Base-by-base conservation (phyloP, 2,113 vertebrate species). In the Archocentrus centrarchus region DNA sequence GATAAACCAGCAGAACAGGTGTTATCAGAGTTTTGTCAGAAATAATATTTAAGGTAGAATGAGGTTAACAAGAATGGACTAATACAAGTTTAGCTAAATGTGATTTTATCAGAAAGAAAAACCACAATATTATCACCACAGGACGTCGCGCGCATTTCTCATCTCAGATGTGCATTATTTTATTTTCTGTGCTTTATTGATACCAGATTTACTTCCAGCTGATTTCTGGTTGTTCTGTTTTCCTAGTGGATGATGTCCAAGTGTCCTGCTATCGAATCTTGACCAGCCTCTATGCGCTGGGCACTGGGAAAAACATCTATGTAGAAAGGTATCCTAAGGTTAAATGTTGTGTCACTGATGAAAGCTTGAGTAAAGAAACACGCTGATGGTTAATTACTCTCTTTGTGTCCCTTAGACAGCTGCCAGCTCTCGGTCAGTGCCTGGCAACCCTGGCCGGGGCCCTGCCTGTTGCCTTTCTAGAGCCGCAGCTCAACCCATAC, bases 251-350 rank as follows among this genome's bases (percentile, higher is more conserved):
- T 81, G 97, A 99, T 47, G 97, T 99, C 77, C 98, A 99, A 91
- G 96, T 98, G 91, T 99, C 98, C 57, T 99, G 98, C 92, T 99
- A 99, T 93, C 96, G 97, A 78, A 98, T 99, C 91, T 95, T 99
- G 86, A 97, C 96, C 93, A 99, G 98, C 86, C 96, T 99, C 2
- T 99, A 98, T 85, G 97, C 97, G 5, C 96, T 99, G 80, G 98
- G 98, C 55, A 99, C 98, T 20, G 98, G 98, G 59, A 99, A 99
- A 93, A 99, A 99, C 95, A 99, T 99, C 93, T 99, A 99, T n/a
- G 98, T 99, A 82, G 98, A 99, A 95, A 98, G 98, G 98, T 99
- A 97, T 90, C 20, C 18, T 5, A 8, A 47, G 13, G 6, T 35
- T 58, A 35, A 80, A 73, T 14, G 8, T 20, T 66, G 13, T 44